Evolutionary conservation across 2,888 invertebrate genomes (phyloP), one percentile per base, ranked within the genome.

Genomic region (Orgyia antiqua): DNA sequence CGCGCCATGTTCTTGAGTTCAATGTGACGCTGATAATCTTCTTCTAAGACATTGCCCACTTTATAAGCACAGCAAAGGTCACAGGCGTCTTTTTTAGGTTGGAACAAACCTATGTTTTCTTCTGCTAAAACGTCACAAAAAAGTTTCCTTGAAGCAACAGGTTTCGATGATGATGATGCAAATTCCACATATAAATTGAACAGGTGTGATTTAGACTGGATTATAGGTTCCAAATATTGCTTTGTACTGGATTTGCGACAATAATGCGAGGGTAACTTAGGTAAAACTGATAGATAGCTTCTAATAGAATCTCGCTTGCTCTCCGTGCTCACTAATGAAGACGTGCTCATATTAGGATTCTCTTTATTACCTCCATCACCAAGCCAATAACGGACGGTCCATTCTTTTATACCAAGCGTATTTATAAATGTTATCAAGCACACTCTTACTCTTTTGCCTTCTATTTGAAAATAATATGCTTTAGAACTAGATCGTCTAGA

Each of bases 241-340:
- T 56, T 58, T 3, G 46, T 21, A 13, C 27, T 51, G 4, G 42
- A 26, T 43, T 48, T 21, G 8, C 50, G 28, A 18, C 50, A 52
- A 13, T 57, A 57, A 37, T 53, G 53, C 1, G 53, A 60, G 19
- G 53, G 47, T 24, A 53, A 17, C 33, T 58, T 54, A 9, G 27
- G 27, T 17, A 32, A 10, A 1, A 18, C 15, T 10, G 10, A 2
- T 9, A 24, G 6, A 11, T 23, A 27, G 2, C 4, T 15, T 27
- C 6, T 23, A 2, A 23, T n/a, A 6, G 5, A 27, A 4, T 20
- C 4, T 27, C 6, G 1, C 10, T 26, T 21, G 8, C 8, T n/a
- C 4, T n/a, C 2, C n/a, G 3, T 20, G n/a, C 4, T 2, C n/a
- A 2, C 9, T 20, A 9, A 9, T 9, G 20, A 2, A 20, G n/a